Conservation (phyloP, 2,888 invertebrate species). For the Ichneumoninae sp. region DNA sequence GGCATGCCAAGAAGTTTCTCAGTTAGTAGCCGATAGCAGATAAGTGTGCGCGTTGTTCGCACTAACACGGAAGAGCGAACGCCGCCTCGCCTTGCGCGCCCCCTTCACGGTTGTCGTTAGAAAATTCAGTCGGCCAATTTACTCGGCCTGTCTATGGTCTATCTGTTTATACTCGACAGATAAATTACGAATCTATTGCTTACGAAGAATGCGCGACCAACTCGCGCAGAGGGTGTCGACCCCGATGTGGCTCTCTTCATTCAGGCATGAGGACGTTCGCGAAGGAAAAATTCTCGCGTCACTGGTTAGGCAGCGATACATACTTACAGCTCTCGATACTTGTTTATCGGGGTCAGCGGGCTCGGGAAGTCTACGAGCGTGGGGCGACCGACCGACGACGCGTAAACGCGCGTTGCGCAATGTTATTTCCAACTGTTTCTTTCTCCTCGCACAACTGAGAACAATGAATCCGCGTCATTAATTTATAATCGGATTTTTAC, state of each 20-base stretch:
- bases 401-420: conserved; percentile 67
- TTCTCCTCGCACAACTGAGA: conserved; percentile 5
- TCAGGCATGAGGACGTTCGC: conserved; percentile 52
- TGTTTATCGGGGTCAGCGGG: conserved; percentile 69
- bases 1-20: conserved; percentile 69
- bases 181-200: background rate
- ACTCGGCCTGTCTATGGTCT: background rate
- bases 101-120: background rate
- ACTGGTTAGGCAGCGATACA: conserved; percentile 44
- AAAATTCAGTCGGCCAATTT: background rate
- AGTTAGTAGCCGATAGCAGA: conserved; percentile 5
- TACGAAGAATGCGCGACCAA: background rate
- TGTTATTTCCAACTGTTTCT: conserved; percentile 50
- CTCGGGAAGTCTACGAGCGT: conserved; percentile 65
- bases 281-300: conserved; percentile 40
- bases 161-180: background rate
- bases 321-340: conserved; percentile 61
- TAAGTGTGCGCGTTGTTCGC: conserved; percentile 27
- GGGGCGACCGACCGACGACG: conserved; percentile 51
- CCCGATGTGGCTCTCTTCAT: conserved; percentile 71
- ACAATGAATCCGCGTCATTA: conserved; percentile 49
- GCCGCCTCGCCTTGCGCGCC: background rate
- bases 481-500: conserved; percentile 43
- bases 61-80: conserved; percentile 39
- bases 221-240: conserved; percentile 73